Evolutionary conservation across 1,140 invertebrate species (phyloP).

Genomic region (Drosophila obscura): DNA sequence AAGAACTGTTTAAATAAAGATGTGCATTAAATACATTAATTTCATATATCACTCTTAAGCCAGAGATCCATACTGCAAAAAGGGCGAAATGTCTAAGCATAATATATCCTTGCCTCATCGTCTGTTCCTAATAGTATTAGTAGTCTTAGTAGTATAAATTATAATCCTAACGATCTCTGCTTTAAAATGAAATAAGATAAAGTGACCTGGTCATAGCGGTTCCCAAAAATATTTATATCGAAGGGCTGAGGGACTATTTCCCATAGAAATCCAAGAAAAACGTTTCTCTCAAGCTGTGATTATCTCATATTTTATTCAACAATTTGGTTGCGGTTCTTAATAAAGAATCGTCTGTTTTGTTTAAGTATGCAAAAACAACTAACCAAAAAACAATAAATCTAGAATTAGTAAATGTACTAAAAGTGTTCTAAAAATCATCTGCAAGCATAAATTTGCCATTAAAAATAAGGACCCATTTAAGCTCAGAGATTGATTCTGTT

Average conservation of each 20-base stretch:
- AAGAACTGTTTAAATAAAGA: constrained; percentile 38
- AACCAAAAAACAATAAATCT: constrained; percentile 1
- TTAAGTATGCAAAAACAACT: constrained; percentile 15
- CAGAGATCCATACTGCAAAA: too few species aligned
- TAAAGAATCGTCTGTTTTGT: neutral
- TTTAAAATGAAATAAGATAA: too few species aligned
- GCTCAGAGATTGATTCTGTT: neutral
- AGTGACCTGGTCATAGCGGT: too few species aligned
- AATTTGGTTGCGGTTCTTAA: constrained; percentile 20
- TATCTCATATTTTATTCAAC: constrained; percentile 43
- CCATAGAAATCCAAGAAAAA: too few species aligned
- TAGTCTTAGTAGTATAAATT: too few species aligned
- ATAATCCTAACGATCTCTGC: too few species aligned
- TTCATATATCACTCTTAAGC: too few species aligned
- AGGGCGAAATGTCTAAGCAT: too few species aligned
- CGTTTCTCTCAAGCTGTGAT: neutral
- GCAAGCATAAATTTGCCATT: neutral
- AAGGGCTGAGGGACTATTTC: too few species aligned
- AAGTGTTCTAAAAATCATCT: constrained; percentile 7
- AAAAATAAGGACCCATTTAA: constrained; percentile 14
- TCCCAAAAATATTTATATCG: too few species aligned
- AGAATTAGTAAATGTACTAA: neutral
- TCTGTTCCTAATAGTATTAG: too few species aligned
- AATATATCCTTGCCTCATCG: too few species aligned
- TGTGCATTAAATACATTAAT: constrained; percentile 10